These are phyloP conservation scores for Melipona bicolor DNA, from an alignment of 2,888 invertebrate species.

Conservation along the genomic window DNA sequence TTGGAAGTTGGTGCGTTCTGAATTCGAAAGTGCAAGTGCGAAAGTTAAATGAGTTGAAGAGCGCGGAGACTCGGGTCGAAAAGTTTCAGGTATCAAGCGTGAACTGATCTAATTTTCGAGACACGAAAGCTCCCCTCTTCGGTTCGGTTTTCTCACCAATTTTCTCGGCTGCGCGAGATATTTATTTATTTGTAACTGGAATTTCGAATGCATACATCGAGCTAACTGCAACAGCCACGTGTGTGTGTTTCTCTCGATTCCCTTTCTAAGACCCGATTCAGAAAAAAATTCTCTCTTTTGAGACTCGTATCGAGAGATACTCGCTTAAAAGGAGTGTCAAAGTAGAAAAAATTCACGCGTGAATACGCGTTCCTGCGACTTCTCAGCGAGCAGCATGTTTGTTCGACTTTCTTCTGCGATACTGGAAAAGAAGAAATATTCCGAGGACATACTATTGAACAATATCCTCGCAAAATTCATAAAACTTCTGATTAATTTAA, in stretches of 20 bases:
- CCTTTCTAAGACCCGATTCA: neutral
- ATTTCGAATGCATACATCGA: neutral
- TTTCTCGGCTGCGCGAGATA: too few species aligned
- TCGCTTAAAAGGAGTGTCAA: neutral
- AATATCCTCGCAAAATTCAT: too few species aligned
- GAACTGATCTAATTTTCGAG: neutral
- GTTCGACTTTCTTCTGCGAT: neutral
- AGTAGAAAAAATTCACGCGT: neutral
- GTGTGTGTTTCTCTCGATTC: neutral
- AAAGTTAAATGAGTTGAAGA: constrained; percentile 17
- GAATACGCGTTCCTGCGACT: neutral
- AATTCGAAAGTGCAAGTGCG: constrained; percentile 25
- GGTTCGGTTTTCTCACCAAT: too few species aligned
- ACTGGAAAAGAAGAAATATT: neutral
- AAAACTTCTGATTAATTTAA: too few species aligned
- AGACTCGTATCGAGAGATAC: neutral
- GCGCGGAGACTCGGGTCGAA: neutral
- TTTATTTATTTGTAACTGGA: neutral
- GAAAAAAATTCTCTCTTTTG: neutral
- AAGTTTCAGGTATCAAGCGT: constrained; percentile 5
- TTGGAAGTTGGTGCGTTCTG: constrained; percentile 4
- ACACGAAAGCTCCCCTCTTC: neutral
- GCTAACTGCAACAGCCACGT: too few species aligned
- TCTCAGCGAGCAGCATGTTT: neutral
- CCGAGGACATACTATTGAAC: too few species aligned